Conservation (phyloP, 2,113 vertebrate genomes). For the Podiceps cristatus region DNA sequence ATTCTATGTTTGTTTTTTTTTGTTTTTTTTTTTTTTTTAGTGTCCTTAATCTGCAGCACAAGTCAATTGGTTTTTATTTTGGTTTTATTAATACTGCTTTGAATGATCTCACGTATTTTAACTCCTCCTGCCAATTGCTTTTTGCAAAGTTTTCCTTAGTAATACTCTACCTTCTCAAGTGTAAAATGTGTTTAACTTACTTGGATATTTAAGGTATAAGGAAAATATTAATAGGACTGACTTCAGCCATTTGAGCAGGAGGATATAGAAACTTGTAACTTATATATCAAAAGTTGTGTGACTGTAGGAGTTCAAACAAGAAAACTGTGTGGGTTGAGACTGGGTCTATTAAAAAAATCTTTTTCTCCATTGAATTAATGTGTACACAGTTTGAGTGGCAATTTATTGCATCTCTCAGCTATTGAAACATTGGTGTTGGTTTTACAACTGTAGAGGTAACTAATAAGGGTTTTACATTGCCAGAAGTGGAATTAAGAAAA, state of each 20-base stretch:
- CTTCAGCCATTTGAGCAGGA: background rate
- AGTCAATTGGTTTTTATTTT: background rate
- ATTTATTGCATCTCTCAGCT: background rate
- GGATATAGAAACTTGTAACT: background rate
- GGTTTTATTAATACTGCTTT: background rate
- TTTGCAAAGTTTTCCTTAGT: background rate
- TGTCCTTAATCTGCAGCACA: background rate
- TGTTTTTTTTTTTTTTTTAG: background rate
- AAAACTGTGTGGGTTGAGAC: background rate
- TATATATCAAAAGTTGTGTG: background rate
- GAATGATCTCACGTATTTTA: background rate
- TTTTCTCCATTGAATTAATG: background rate
- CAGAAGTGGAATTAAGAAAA: background rate
- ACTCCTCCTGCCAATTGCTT: background rate
- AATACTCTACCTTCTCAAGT: background rate
- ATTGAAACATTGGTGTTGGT: background rate
- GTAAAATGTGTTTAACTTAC: background rate
- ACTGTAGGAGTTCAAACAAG: background rate
- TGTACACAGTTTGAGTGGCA: background rate
- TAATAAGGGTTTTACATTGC: background rate
- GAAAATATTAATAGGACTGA: background rate
- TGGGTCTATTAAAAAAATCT: background rate
- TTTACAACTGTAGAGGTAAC: background rate
- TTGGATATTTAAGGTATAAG: background rate
- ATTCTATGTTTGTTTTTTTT: background rate